Percentiles rank a stretch among this genome's conserved stretches.
Conservation (phyloP, 1,140 invertebrate genomes). For the Mylabris phalerata region DNA sequence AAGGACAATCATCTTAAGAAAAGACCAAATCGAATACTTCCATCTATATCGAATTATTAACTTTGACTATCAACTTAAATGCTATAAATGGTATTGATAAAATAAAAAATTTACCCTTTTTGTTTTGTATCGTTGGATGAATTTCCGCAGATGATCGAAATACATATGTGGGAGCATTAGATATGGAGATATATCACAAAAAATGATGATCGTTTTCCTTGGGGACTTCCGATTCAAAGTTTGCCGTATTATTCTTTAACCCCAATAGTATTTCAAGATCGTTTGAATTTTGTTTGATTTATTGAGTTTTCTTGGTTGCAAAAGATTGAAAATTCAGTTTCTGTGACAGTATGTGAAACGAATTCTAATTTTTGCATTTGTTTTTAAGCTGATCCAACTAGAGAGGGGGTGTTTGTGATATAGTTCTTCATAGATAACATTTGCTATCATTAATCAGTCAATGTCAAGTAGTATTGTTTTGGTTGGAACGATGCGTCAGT, state of each 20-base stretch:
- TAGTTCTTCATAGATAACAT: constrained; percentile 12
- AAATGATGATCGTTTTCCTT: constrained; percentile 9
- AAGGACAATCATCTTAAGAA: too few relatives aligned
- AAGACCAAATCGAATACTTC: too few relatives aligned
- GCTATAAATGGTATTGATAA: too few relatives aligned
- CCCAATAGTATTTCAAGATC: constrained; percentile 12
- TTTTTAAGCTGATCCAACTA: constrained; percentile 4
- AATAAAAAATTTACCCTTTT: too few relatives aligned
- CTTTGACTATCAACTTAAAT: too few relatives aligned
- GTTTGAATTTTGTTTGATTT: constrained; percentile 13
- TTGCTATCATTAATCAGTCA: constrained; percentile 16
- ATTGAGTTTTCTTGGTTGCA: background rate
- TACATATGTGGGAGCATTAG: constrained; percentile 1
- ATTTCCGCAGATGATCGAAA: too few relatives aligned
- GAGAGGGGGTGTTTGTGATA: constrained; percentile 2
- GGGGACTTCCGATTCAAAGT: constrained; percentile 6
- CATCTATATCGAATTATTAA: too few relatives aligned
- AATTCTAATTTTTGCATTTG: constrained; percentile 18
- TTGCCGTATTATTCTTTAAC: constrained; percentile 13
- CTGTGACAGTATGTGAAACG: constrained; percentile 5
- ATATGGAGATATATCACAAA: background rate
- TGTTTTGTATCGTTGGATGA: too few relatives aligned
- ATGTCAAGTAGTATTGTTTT: constrained; percentile 16
- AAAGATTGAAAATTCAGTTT: background rate
- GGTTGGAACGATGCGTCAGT: constrained; percentile 8